Base-by-base conservation (phyloP, 2,888 invertebrate species). In the Abrostola tripartita region DNA sequence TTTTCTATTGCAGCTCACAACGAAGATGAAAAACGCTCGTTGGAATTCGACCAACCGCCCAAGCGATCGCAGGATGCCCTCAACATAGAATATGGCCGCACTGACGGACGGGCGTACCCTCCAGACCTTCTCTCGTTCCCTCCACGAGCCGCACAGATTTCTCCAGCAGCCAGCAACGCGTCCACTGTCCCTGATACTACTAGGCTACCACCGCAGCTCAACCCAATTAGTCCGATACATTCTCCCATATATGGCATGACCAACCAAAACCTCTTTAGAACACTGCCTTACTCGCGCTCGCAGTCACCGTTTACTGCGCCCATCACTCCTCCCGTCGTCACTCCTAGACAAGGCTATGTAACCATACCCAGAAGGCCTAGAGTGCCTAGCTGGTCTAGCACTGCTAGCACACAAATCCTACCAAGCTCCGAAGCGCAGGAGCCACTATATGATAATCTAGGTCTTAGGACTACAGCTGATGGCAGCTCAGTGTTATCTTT, bases 371-470 rank as follows among this genome's bases (percentile, higher is more conserved):
- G 98, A 76, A 95, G 98, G 82, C 98, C 98, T 0, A 95, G 98
- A 71, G 97, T 97, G 0, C 97, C 97, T 1, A 97, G 97, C 84
- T 98, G 98, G 97, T 97, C 97, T 88, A 88, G 96, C 95, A 90
- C 96, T 88, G 82, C 96, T 88, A 83, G 96, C 91, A 90, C 95
- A 5, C 92, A 94, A 70, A 92, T 96, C 73, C 81, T 87, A 11
- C 93, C 92, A 6, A 93, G 93, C 72, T 88, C 95, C 49, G 95
- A 96, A 78, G 92, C 95, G 37, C 95, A 96, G 62, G 97, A 98
- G 83, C 98, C 98, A 0, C 95, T 98, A 36, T 98, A 98, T 86
- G 98, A 98, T 85, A 98, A 98, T 86, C 92, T 98, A 52, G 98
- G 98, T 0, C 91, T 97, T 14, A 95, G 98, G 57, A 98, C 98